Base-by-base conservation (phyloP, 1,140 invertebrate species). In the Heterodera carotae region DNA sequence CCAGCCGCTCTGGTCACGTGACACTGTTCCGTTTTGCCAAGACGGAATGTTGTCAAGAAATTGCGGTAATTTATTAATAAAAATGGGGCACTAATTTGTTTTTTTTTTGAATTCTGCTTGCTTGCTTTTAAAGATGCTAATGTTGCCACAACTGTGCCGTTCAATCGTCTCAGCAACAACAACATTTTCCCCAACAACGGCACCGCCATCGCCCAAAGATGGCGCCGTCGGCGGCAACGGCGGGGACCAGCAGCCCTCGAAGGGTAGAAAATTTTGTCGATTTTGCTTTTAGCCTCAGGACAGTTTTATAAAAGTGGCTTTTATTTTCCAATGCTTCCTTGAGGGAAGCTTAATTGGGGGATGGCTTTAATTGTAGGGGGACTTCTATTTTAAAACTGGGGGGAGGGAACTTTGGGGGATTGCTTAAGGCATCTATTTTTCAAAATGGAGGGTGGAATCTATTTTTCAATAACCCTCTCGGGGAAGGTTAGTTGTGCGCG, bases 1-100 rank as follows among this genome's bases (percentile, higher is more conserved):
- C 94, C 75, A 94, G 95, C 15, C 92, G 93, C 43, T 92, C 93
- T 82, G 92, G 93, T 78, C 95, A 98, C 89, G 93, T 98, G 82
- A 92, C 97, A 81, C 90, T 98, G 33, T 98, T 96, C 90, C 94
- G 94, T 88, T 99, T 96, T 90, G 92, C 92, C 76, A 97, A 97
- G 90, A 91, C 92, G 75, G 96, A 98, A 88, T 91, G 91, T 80
- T 91, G 91, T 81, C 91, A 92, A 27, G 95, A 97, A 89, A 92
- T 94, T 66, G 90, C 92, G 84, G 94, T 94, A 88, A 91, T 91
- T 75, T 70, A 73, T n/a, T 68, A 75, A 27, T 8, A 62, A 59
- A 74, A 75, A 74, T 7, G 80, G 22, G 25, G 29, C 79, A 5
- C 33, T 4, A 81, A 78, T 22, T 75, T 81, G 3, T 69, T 69